Evolutionary conservation across 2,888 invertebrate species (phyloP).

Genomic region (Gryllus longicercus): DNA sequence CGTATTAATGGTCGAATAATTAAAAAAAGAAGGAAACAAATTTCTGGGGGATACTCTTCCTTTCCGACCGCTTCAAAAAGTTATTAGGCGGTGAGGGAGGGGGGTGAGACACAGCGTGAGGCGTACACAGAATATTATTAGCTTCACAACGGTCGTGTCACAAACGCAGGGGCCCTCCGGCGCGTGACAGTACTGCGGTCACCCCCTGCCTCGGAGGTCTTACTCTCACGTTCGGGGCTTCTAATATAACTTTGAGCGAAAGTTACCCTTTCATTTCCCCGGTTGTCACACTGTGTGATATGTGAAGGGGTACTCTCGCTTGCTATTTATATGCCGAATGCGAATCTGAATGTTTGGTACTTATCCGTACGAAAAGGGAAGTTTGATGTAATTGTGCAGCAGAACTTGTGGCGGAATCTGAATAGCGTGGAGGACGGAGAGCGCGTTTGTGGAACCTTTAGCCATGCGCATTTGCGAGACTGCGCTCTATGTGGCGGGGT

Average conservation of each 20-base stretch:
- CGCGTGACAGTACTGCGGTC: not conserved
- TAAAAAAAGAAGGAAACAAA: not conserved
- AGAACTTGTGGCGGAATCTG: too few species aligned
- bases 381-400: too few species aligned
- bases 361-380: too few species aligned
- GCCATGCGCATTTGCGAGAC: too few species aligned
- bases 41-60: not conserved
- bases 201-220: not conserved
- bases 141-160: not conserved
- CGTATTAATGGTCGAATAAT: not conserved
- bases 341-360: too few species aligned
- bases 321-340: too few species aligned
- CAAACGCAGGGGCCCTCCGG: not conserved
- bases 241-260: slow-evolving; percentile 6
- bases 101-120: not conserved
- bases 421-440: too few species aligned
- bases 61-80: not conserved
- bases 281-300: not conserved
- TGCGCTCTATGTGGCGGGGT: too few species aligned
- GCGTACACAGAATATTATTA: not conserved
- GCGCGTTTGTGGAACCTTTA: too few species aligned
- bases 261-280: not conserved
- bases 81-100: not conserved
- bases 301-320: not conserved
- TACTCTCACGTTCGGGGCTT: not conserved